Evolutionary conservation across 2,797 vertebrate species (phyloP).

Genomic region (Chaetophractus vellerosus): DNA sequence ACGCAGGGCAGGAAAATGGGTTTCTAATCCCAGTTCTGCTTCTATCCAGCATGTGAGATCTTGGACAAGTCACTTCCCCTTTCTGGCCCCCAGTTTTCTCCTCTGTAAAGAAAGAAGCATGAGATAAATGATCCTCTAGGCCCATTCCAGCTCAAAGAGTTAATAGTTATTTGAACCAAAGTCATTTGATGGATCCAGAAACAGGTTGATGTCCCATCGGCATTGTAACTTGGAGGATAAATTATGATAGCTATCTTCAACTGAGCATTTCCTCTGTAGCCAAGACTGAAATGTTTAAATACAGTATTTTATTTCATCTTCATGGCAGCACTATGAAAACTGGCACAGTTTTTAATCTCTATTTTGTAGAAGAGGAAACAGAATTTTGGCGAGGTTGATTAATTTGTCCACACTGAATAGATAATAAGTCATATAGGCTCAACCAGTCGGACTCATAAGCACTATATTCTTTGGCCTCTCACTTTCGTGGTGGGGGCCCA

Average conservation of each 20-base stretch:
- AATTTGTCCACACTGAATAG: not conserved
- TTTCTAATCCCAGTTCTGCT: not conserved
- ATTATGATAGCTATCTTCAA: not conserved
- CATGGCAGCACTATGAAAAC: not conserved
- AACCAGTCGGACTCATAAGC: not conserved
- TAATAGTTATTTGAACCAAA: not conserved
- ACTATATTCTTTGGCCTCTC: not conserved
- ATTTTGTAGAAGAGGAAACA: slow-evolving; percentile 8
- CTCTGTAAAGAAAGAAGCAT: not conserved
- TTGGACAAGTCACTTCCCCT: not conserved
- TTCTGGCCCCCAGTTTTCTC: not conserved
- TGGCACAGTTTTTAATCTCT: not conserved
- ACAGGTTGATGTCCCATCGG: not conserved
- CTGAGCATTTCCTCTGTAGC: not conserved
- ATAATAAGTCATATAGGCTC: not conserved
- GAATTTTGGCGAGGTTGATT: not conserved
- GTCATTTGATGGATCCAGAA: not conserved
- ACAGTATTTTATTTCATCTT: not conserved
- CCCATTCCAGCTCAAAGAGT: not conserved
- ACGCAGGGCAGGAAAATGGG: not conserved
- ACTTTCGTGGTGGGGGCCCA: not conserved
- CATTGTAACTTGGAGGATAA: not conserved
- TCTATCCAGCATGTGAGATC: not conserved
- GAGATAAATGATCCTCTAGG: not conserved
- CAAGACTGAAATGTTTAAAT: not conserved